Evolutionary conservation across 2,888 invertebrate genomes (phyloP), one percentile per base, ranked within the genome.

Genomic region (Ceramica pisi): DNA sequence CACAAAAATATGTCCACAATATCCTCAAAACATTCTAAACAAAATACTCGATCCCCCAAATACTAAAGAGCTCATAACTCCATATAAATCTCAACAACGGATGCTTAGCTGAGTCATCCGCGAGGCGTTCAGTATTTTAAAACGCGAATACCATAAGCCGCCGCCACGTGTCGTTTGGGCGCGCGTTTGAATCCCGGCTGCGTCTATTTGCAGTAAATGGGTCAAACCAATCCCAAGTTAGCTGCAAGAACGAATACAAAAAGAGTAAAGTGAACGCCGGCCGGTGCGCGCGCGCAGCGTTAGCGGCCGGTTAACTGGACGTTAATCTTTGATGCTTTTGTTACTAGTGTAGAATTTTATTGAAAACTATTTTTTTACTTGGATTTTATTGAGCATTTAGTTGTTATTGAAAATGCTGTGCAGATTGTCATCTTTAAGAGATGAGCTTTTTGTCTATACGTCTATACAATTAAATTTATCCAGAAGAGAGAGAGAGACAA

Each of bases 241-340:
- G 95, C 90, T 92, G 94, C 94, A 95, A 94, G 93, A 95, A 95
- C 94, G 91, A 95, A 95, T 94, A 95, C 95, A 96, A 96, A 96
- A 96, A 96, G 95, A 96, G 95, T 94, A 94, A 94, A 95, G 89
- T 93, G 90, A 87, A 84, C 83, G 83, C 83, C 86, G 86, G 84
- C 88, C 86, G 85, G 76, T 76, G 75, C 81, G 81, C 78, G 60
- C 68, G 77, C 75, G 78, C 71, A 57, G 59, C 14, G 73, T 81
- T 63, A 72, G 67, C 56, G 56, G 44, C 21, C 23, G 53, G 72
- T 75, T 74, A 75, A 78, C 81, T 57, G 66, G 51, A 68, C 65
- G 78, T 87, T 82, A 81, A 67, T 26, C 48, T 60, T 66, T 76
- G 60, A 31, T 57, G 5, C 41, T 14, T 41, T 41, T 41, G 41